Conservation (phyloP, 2,113 vertebrate genomes). For the Tachysurus fulvidraco region DNA sequence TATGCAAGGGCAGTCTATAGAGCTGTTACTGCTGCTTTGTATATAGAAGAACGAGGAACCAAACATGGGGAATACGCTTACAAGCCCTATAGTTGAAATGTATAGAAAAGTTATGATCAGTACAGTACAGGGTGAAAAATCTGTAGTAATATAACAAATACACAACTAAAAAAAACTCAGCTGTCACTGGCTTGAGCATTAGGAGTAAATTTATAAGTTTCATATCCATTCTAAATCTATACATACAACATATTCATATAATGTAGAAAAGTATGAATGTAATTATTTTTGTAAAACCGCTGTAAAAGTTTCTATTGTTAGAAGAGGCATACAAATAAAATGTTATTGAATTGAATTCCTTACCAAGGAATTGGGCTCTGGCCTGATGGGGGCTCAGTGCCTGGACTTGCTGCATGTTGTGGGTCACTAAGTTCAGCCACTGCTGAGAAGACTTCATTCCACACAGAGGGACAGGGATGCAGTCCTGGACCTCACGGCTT, state of each 20-base stretch:
- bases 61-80: conserved; percentile 91
- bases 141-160: not conserved
- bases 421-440: conserved; percentile 85
- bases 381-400: conserved; percentile 90
- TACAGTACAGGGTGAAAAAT: not conserved
- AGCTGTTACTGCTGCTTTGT: conserved; percentile 85
- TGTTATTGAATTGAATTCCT: conserved; percentile 40
- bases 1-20: conserved; percentile 85
- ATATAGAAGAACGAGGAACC: conserved; percentile 98
- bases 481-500: conserved; percentile 88
- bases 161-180: not conserved
- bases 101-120: not conserved
- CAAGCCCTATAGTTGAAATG: conserved; percentile 76
- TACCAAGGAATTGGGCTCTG: conserved; percentile 92
- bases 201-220: too few relatives aligned
- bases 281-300: too few relatives aligned
- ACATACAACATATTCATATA: too few relatives aligned
- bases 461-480: conserved; percentile 83
- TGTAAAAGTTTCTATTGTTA: too few relatives aligned
- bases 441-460: conserved; percentile 73
- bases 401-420: conserved; percentile 87
- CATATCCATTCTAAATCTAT: too few relatives aligned
- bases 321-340: too few relatives aligned
- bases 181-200: too few relatives aligned
- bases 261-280: too few relatives aligned